A percentile compares a stretch with the other conserved stretches of the same genome.
phyloP scores from a whole-genome alignment of 1,140 invertebrate genomes.

The Neodiprion fabricii region DNA sequence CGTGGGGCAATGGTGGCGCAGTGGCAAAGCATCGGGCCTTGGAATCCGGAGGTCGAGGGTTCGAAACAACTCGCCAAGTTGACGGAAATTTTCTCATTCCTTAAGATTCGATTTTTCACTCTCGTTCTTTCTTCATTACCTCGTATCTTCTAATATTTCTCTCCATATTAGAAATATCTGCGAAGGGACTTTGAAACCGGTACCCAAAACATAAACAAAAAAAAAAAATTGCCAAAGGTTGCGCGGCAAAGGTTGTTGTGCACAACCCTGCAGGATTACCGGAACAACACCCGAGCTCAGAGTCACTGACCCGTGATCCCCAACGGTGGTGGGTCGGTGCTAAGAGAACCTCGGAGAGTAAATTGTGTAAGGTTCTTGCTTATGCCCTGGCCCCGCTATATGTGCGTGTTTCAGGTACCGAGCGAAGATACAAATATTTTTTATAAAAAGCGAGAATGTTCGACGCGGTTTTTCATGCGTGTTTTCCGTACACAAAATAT shows the following conservation, averaged over 20 bases:
- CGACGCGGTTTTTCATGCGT: too few species aligned
- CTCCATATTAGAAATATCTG: not conserved
- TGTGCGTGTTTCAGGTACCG: conserved; percentile 6
- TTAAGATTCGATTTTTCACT: not conserved
- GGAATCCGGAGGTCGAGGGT: not conserved
- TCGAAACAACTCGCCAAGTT: not conserved
- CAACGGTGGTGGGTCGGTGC: conserved; percentile 6
- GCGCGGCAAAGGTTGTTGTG: too few species aligned
- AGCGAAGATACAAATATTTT: not conserved
- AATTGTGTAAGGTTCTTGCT: not conserved
- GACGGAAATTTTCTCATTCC: not conserved
- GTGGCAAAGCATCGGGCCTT: not conserved
- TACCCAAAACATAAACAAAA: too few species aligned
- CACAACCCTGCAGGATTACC: too few species aligned
- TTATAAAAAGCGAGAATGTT: not conserved
- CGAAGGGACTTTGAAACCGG: too few species aligned
- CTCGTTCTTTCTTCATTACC: not conserved
- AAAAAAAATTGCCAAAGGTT: too few species aligned
- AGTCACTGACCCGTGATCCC: conserved; percentile 1
- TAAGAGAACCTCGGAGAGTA: conserved; percentile 3
- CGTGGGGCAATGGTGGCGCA: not conserved
- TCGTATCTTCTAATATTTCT: not conserved
- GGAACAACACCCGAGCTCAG: not conserved
- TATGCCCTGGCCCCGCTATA: not conserved
- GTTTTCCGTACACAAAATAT: too few species aligned